Base-by-base conservation (phyloP, 1,140 invertebrate species). In the Steinernema feltiae region DNA sequence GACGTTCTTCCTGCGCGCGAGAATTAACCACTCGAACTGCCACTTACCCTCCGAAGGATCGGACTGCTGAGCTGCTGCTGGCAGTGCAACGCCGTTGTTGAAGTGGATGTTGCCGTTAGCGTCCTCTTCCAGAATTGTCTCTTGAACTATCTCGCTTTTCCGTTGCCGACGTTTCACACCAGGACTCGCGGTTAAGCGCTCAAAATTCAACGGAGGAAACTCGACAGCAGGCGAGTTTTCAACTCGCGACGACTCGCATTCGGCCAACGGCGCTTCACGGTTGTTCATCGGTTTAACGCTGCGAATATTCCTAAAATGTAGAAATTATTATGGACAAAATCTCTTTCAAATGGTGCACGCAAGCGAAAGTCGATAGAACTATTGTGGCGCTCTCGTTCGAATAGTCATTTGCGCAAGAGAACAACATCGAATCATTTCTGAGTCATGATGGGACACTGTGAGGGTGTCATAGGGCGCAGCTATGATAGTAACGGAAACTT, bases 181-280 rank as follows among this genome's bases (percentile, higher is more conserved):
- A 27, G 53, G 53, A 27, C 53, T 63, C 24, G 53, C 7, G 53
- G 2, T 27, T 7, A 63, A 21, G 24, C 53, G 53, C 24, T 63
- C 53, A 21, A 63, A 63, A 21, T 63, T 63, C 7, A 12, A 15
- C 7, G 53, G 53, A 15, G 53, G 53, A 27, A 63, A 63, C 24
- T 63, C 53, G 53, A 63, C 53, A 27, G 53, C 53, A 3, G 53
- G 53, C 24, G 53, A 63, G 53, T 63, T 63, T 27, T 63, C 53
- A 15, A 63, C 53, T 63, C 53, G 53, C 2, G 53, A 63, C 3
- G 53, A 63, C 24, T 63, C 53, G 53, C 53, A 63, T 27, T 63
- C 53, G 53, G 53, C 53, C 24, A 63, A 27, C 3, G 53, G 53
- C 24, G 53, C 53, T 63, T 63, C 53, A 17, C 53, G 53, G 24